Evolutionary conservation across 2,113 vertebrate genomes (phyloP), one percentile per base, ranked within the genome.

Genomic region (Pungitius pungitius): DNA sequence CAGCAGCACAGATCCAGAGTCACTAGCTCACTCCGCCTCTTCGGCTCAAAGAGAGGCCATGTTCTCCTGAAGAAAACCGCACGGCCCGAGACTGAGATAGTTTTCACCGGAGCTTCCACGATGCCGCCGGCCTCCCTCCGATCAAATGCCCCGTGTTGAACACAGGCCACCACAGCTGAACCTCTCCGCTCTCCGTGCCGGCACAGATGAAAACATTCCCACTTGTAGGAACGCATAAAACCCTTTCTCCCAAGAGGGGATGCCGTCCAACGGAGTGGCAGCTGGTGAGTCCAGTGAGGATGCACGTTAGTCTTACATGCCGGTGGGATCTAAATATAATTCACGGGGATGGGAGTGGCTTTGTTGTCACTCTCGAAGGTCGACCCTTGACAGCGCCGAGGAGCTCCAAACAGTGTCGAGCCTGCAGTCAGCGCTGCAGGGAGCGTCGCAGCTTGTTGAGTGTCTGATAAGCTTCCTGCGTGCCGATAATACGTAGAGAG

Each of bases 311-410:
- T 75, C 75, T 72, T 80, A 65, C 78, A 85, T 73, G 85, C 87
- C 69, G 54, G 69, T 8, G 63, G 6, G 69, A 26, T 88, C 89
- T 92, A 92, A 92, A 94, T 93, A 90, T 86, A 93, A 82, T 85
- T 84, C 83, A 68, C 13, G 57, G 73, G 49, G 62, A 76, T 76
- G 85, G 89, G 89, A 88, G 87, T 81, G 86, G 81, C 76, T 80
- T 68, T 81, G 82, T 75, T 88, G 85, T 85, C 81, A 75, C 81
- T 60, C 55, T 78, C 26, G 33, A 60, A 82, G 73, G n/a, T n/a
- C 39, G 82, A 84, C 70, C 78, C 63, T 77, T 82, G 75, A 80
- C 63, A 76, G 69, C 57, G 47, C 71, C 61, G 47, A 71, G 40
- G 52, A 75, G 55, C 33, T 30, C 72, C 63, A 51, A 62, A 67